Evolutionary conservation across 2,797 vertebrate genomes (phyloP), one percentile per base, ranked within the genome.

Genomic region (Gymnoscopelus microlampas): DNA sequence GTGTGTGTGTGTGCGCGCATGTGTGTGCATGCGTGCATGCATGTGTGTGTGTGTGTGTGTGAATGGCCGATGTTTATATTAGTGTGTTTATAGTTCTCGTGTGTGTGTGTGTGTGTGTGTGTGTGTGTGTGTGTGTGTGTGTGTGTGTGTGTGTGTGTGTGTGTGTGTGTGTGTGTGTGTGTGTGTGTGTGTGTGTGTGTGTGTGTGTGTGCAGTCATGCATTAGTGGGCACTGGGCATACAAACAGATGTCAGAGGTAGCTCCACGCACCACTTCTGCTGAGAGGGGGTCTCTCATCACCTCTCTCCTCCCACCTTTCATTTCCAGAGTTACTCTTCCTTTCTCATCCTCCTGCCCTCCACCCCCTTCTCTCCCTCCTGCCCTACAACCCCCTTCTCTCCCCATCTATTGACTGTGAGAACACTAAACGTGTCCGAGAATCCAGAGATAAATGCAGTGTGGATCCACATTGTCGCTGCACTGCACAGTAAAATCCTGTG

Each of bases 281-380:
- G 79, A 85, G 82, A 83, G 73, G 79, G 66, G 47, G 13, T 80
- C 80, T 84, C 44, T 89, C 85, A 73, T 71, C 84, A 58, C 86
- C 68, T 76, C 75, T 66, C 67, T 80, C 80, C 74, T 83, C 73
- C 79, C 56, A 75, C 66, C 44, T 64, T 72, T 56, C 57, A 71
- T n/a, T 78, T 62, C 57, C 56, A 67, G 59, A 59, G 51, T 67
- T 47, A 64, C 69, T 81, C 78, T 68, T 86, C 85, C 78, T 86
- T 83, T 88, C 80, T 70, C 39, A 44, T 44, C 39, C 39, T 10
- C 39, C 39, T 44, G 39, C 39, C 39, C 39, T 44, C 1, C 39
- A 44, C 65, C 57, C n/a, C 60, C 85, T 83, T 88, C 80, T 70
- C 39, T 9, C 9, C 39, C 39, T 10, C 39, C 39, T 44, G 39